These are phyloP conservation scores for Danio kyathit DNA, from an alignment of 2,797 vertebrate species.

Conservation along the genomic window DNA sequence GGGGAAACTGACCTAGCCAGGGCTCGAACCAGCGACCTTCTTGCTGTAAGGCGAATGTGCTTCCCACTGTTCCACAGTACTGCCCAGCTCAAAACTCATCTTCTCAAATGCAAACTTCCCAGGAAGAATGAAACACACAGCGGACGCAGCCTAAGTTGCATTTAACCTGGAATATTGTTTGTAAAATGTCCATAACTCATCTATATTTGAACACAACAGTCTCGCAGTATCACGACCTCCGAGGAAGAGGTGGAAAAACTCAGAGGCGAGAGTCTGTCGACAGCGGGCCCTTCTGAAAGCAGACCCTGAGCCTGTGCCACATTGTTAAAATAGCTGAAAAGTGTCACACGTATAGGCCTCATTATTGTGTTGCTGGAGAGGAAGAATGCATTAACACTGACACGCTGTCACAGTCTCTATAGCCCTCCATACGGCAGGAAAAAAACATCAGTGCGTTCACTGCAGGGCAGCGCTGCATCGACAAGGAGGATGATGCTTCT, in stretches of 20 bases:
- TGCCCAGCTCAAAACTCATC: too few species aligned
- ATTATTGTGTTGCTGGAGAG: slow-evolving; percentile 53
- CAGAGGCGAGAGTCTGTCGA: slow-evolving; percentile 10
- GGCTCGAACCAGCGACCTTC: too few species aligned
- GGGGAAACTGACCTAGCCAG: too few species aligned
- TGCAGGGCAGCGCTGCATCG: slow-evolving; percentile 42
- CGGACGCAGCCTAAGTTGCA: not conserved
- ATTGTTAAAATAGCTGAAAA: slow-evolving; percentile 45
- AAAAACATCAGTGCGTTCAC: slow-evolving; percentile 42
- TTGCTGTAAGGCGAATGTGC: too few species aligned
- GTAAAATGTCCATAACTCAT: not conserved
- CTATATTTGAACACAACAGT: not conserved
- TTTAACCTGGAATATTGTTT: not conserved
- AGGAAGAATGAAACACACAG: not conserved
- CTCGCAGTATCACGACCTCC: slow-evolving; percentile 3
- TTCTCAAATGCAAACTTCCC: not conserved
- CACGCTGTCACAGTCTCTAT: slow-evolving; percentile 51
- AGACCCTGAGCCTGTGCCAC: slow-evolving; percentile 13
- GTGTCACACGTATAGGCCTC: slow-evolving; percentile 54
- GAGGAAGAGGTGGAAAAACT: not conserved
- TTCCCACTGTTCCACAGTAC: too few species aligned
- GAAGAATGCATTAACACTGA: slow-evolving; percentile 54
- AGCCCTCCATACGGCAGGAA: slow-evolving; percentile 12
- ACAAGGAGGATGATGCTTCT: slow-evolving; percentile 34
- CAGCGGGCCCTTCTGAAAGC: slow-evolving; percentile 16